phyloP scores from a whole-genome alignment of 2,797 vertebrate genomes.

The Siniperca undulata region DNA sequence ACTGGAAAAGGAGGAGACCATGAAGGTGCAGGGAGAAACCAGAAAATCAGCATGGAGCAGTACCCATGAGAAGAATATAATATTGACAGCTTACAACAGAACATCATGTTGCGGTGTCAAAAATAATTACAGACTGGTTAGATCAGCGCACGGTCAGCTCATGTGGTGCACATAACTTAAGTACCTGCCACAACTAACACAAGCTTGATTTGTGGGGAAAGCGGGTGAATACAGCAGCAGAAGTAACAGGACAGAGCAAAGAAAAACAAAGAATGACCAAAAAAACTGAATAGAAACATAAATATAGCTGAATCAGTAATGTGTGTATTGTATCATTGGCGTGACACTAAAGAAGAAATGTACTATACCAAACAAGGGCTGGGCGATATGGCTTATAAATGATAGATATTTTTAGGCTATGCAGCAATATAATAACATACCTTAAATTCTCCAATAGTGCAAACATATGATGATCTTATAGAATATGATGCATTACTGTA shows the following conservation, averaged over 20 bases:
- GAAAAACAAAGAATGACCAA: not conserved
- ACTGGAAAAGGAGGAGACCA: not conserved
- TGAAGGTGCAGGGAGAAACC: not conserved
- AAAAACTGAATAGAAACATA: constrained; percentile 6
- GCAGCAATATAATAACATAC: too few relatives aligned
- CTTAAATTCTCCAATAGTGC: too few relatives aligned
- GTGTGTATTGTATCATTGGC: not conserved
- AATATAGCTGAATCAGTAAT: not conserved
- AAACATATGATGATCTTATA: too few relatives aligned
- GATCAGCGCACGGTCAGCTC: constrained; percentile 10
- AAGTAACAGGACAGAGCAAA: not conserved
- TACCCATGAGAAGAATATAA: not conserved
- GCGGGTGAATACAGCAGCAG: constrained; percentile 18
- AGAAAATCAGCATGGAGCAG: not conserved
- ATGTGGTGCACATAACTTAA: not conserved
- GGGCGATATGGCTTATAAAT: too few relatives aligned
- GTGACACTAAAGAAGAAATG: not conserved
- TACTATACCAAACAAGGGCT: too few relatives aligned
- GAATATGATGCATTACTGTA: too few relatives aligned
- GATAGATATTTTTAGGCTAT: too few relatives aligned
- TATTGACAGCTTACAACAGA: not conserved
- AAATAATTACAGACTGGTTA: constrained; percentile 8
- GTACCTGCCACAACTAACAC: not conserved
- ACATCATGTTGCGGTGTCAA: constrained; percentile 2
- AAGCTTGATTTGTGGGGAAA: constrained; percentile 19